phyloP scores from a whole-genome alignment of 2,888 invertebrate genomes.

The Agrochola lota region DNA sequence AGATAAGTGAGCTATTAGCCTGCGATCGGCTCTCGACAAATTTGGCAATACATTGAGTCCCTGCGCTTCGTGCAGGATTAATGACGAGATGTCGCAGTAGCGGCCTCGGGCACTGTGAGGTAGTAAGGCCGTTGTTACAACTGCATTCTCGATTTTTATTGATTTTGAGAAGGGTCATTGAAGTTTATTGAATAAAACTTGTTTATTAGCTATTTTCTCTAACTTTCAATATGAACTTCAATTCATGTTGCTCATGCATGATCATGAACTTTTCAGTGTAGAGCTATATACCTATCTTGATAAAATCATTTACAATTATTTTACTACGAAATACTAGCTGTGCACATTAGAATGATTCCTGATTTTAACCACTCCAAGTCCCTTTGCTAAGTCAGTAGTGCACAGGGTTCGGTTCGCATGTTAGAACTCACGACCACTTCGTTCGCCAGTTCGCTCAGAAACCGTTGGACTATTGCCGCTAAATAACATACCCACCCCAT shows the following conservation, averaged over 20 bases:
- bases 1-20: constrained; percentile 75
- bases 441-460: too few species aligned
- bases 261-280: not conserved
- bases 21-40: constrained; percentile 65
- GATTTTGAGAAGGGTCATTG: constrained; percentile 3
- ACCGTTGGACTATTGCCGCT: not conserved
- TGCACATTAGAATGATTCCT: too few species aligned
- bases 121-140: constrained; percentile 28
- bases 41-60: constrained; percentile 71
- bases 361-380: not conserved
- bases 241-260: not conserved
- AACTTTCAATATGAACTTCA: not conserved
- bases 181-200: constrained; percentile 2
- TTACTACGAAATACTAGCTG: not conserved
- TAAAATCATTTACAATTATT: too few species aligned
- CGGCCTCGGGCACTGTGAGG: constrained; percentile 44
- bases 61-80: constrained; percentile 63
- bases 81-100: constrained; percentile 63
- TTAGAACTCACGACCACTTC: not conserved
- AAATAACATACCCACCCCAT: not conserved
- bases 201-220: not conserved
- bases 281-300: too few species aligned
- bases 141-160: constrained; percentile 27
- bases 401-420: not conserved
- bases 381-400: not conserved